Evolutionary conservation across 30 jellyfish, hydroid and myxozoan species (phyloP), one percentile per base, ranked within the genome.

Genomic region (Cassiopea andromeda): DNA sequence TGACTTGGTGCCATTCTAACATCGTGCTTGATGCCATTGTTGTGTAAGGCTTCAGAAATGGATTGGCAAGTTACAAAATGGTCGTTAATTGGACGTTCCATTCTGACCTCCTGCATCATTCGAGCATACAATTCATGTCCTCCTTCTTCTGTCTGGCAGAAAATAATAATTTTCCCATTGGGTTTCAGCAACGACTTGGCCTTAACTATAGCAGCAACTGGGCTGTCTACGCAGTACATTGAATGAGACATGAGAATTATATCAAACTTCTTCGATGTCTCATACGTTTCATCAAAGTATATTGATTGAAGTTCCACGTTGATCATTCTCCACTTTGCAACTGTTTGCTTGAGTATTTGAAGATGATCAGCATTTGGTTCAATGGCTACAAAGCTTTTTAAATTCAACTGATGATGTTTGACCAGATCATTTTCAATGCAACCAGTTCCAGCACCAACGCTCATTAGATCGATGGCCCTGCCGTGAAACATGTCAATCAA

Each of bases 401-500:
- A 78, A 1, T 70, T 70, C 66, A 89, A 58, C 44, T 78, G 82
- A 8, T 7, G 48, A 2, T 89, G 44, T 27, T 81, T 43, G 7
- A 80, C 59, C 45, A 89, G 60, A 48, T 60, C 78, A 73, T 71
- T 58, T 78, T 89, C 96, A 13, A 89, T 9, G 61, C 82, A 57
- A 2, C 96, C 96, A 1, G 91, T 89, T 13, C 96, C 96, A 1
- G 91, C 96, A 44, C 91, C 93, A 12, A 86, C 75, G 84, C 93
- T 86, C 93, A 86, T 64, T 8, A 86, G 68, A 50, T 77, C 80
- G 27, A 86, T 46, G 17, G 82, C 66, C 38, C 50, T 48, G 72
- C 93, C 93, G 4, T 86, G 50, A 9, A 74, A 44, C 43, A 75
- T 43, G 10, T 86, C 83, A 74, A 86, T 64, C 17, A 75, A 46